Evolutionary conservation across 2,113 vertebrate genomes (phyloP).

Genomic region (Dermatemys mawii): DNA sequence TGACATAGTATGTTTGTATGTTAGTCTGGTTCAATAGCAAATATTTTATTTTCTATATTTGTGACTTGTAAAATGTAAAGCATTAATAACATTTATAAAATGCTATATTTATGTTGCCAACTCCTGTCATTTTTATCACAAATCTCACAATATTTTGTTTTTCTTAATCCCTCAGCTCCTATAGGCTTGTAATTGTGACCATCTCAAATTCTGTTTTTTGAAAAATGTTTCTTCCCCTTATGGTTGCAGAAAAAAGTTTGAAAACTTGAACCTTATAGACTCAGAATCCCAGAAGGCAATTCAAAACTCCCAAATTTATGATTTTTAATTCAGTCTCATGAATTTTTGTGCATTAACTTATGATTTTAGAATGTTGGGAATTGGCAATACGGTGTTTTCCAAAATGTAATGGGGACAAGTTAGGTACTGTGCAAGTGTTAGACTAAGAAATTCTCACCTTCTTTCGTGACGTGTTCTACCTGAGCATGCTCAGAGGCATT

Average conservation of each 20-base stretch:
- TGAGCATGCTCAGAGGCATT: neutral
- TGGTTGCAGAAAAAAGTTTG: neutral
- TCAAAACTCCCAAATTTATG: neutral
- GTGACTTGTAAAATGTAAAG: neutral
- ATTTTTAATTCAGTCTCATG: neutral
- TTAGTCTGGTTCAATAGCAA: neutral
- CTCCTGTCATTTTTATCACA: neutral
- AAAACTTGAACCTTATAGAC: neutral
- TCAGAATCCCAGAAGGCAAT: neutral
- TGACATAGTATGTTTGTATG: neutral
- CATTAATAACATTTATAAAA: neutral
- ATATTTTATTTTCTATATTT: neutral
- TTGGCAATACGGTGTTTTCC: neutral
- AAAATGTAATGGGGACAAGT: neutral
- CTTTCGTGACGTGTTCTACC: neutral
- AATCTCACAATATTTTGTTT: neutral
- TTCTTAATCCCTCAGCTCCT: neutral
- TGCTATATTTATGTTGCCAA: neutral
- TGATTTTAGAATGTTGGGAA: neutral
- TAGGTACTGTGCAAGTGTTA: neutral
- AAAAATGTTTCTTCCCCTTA: neutral
- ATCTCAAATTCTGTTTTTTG: neutral
- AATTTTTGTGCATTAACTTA: neutral
- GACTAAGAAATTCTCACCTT: neutral
- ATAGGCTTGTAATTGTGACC: neutral